Conservation (phyloP, 1,140 invertebrate genomes). For the Aphelinus atriplicis region DNA sequence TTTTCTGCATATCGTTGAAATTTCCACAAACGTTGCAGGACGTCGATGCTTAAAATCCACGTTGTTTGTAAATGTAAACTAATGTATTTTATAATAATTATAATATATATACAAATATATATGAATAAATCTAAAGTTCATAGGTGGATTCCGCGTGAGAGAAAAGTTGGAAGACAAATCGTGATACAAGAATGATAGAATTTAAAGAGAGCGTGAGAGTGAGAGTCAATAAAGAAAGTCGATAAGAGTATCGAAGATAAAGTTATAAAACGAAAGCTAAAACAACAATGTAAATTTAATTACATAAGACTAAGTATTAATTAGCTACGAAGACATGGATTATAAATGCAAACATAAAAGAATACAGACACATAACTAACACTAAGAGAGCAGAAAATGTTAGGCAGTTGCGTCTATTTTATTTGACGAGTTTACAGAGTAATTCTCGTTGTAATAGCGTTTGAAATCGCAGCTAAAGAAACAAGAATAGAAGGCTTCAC, state of each 20-base stretch:
- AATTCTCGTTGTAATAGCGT: slow-evolving; percentile 29
- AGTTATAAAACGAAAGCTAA: slow-evolving; percentile 41
- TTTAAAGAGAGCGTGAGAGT: slow-evolving; percentile 34
- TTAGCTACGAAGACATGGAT: slow-evolving; percentile 46
- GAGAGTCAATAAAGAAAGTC: slow-evolving; percentile 42
- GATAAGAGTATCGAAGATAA: slow-evolving; percentile 38
- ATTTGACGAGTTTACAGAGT: slow-evolving; percentile 31
- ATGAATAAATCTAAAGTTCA: slow-evolving; percentile 44
- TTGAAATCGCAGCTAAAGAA: slow-evolving; percentile 19
- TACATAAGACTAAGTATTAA: slow-evolving; percentile 48
- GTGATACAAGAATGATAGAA: slow-evolving; percentile 39
- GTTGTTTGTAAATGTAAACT: slow-evolving; percentile 64
- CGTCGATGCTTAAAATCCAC: slow-evolving; percentile 60
- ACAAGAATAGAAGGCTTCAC: slow-evolving; percentile 19
- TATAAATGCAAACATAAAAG: slow-evolving; percentile 49
- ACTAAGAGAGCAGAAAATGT: slow-evolving; percentile 49
- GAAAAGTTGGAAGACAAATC: slow-evolving; percentile 31
- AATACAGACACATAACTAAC: slow-evolving; percentile 50
- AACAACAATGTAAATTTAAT: slow-evolving; percentile 45
- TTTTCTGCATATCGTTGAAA: slow-evolving; percentile 33
- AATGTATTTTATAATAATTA: slow-evolving; percentile 64
- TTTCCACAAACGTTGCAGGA: slow-evolving; percentile 48
- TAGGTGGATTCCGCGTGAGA: slow-evolving; percentile 49
- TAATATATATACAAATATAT: slow-evolving; percentile 34
- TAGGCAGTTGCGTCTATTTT: slow-evolving; percentile 49